Base-by-base conservation (phyloP, 2,113 vertebrate species). In the Rhipidura dahli region DNA sequence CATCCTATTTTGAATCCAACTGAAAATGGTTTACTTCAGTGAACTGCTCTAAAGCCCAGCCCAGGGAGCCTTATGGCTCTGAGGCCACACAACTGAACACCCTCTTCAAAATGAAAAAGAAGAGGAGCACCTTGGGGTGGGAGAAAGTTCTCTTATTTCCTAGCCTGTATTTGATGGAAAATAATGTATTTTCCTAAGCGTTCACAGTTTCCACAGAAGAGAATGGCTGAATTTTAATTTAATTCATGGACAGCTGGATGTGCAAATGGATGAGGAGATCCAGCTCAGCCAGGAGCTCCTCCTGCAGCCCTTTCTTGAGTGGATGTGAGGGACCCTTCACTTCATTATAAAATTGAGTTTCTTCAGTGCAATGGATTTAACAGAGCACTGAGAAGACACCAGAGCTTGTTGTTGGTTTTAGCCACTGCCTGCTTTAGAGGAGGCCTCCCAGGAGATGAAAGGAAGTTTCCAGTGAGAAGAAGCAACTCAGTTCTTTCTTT, bases 401-500 rank as follows among this genome's bases (percentile, higher is more conserved):
- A 88, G 66, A 82, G 23, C 20, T 72, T 35, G 15, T 44, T 90
- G 66, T 72, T 72, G 76, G 22, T 44, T 78, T 87, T 40, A 85
- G 49, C 35, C 23, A 44, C 57, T 82, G 70, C 44, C 45, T 78
- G 13, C 45, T 86, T 83, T 57, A 87, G 24, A 90, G 4, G 21
- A 94, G 57, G n/a, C 61, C 45, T 88, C 78, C 61, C 37, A 37
- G 30, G 53, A 96, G 69, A 84, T 81, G 81, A 95, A 91, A 95
- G 65, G 20, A 75, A 33, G 27, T 23, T 37, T 69, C 68, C 53
- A 72, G 53, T n/a, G 47, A 82, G 61, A 88, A 83, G 68, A 8
- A 94, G 53, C 0, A 0, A 70, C 12, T 31, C 18, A 69, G 39
- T 61, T 87, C 76, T 86, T 89, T 72, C 68, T 72, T 94, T 57